Percentiles rank a stretch among this genome's conserved stretches.
phyloP scores from a whole-genome alignment of 2,113 vertebrate genomes.

The Mugil cephalus region DNA sequence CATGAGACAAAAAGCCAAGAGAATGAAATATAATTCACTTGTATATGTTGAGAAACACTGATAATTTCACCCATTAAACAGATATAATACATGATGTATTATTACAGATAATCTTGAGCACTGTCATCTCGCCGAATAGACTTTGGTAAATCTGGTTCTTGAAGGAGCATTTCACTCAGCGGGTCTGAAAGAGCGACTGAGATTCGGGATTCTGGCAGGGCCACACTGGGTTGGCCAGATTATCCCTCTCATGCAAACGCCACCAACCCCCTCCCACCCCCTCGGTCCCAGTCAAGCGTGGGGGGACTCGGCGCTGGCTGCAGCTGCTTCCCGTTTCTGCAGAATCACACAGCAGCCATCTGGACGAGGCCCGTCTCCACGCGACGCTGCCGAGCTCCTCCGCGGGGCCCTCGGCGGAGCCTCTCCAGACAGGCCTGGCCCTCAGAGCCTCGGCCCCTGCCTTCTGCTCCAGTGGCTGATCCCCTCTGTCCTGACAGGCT shows the following conservation, averaged over 20 bases:
- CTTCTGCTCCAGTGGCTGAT: constrained; percentile 80
- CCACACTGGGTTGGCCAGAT: constrained; percentile 90
- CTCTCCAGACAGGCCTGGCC: constrained; percentile 67
- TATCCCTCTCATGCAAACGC: constrained; percentile 96
- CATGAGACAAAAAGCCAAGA: background rate
- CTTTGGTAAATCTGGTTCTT: constrained; percentile 46
- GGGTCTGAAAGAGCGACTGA: constrained; percentile 92
- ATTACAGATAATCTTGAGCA: background rate
- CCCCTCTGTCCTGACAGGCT: constrained; percentile 75
- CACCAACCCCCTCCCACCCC: constrained; percentile 84
- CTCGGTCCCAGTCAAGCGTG: constrained; percentile 90
- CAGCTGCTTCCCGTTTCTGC: constrained; percentile 94
- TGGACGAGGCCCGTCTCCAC: constrained; percentile 84
- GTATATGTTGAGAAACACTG: background rate
- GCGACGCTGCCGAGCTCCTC: constrained; percentile 83
- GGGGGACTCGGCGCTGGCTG: constrained; percentile 82
- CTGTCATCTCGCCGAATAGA: constrained; percentile 26
- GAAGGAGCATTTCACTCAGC: constrained; percentile 57
- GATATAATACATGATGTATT: background rate
- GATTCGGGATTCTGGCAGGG: constrained; percentile 90
- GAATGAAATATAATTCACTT: background rate
- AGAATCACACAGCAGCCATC: constrained; percentile 88
- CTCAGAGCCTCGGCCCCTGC: constrained; percentile 78
- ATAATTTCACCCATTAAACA: constrained; percentile 8
- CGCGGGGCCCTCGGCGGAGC: constrained; percentile 37